Conservation (phyloP, 2,113 vertebrate genomes). For the Pyrgilauda ruficollis region DNA sequence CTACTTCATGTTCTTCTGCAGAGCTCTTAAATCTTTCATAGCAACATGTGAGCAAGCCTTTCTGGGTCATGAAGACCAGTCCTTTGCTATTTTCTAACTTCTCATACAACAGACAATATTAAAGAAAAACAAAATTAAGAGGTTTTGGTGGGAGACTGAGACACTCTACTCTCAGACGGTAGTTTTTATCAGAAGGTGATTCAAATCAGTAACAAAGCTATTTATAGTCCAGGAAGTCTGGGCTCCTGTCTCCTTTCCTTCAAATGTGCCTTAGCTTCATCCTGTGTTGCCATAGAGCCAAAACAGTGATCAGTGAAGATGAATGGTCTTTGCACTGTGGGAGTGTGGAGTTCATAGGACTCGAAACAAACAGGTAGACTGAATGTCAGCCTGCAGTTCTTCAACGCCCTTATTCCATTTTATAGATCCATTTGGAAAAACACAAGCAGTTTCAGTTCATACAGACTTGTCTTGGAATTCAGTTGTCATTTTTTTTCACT, state of each 20-base stretch:
- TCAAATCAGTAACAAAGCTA: neutral
- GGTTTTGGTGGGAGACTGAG: neutral
- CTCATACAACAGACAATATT: neutral
- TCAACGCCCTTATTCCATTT: neutral
- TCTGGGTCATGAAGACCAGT: neutral
- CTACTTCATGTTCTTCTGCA: neutral
- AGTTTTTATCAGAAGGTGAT: neutral
- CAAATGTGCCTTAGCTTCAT: neutral
- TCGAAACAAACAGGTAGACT: neutral
- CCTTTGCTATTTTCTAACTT: neutral
- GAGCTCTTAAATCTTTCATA: constrained; percentile 27
- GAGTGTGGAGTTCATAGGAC: neutral
- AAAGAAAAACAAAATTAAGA: neutral
- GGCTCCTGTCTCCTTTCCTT: neutral
- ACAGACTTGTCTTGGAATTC: neutral
- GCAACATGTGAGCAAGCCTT: neutral
- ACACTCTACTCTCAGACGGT: neutral
- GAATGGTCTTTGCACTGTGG: neutral
- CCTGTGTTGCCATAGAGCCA: neutral
- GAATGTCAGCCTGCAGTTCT: neutral
- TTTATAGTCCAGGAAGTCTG: neutral
- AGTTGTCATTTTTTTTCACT: neutral
- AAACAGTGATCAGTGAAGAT: neutral
- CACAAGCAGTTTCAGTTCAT: neutral
- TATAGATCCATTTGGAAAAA: neutral